Percentiles rank a stretch among this genome's conserved stretches.
These are phyloP conservation scores for Heteromyza rotundicornis DNA, from an alignment of 2,888 invertebrate species.

Conservation along the genomic window DNA sequence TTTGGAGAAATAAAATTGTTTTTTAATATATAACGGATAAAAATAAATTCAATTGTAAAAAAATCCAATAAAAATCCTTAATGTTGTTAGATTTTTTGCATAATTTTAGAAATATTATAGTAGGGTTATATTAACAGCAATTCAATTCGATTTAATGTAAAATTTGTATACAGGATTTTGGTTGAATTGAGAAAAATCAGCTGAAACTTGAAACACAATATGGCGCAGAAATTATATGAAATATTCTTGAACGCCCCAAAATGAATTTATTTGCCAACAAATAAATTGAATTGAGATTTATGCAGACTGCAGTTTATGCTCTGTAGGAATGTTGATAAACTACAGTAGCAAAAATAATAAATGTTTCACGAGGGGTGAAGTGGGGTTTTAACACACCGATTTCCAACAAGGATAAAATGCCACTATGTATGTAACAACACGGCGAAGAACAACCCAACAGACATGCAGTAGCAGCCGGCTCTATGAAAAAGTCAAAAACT, in stretches of 20 bases:
- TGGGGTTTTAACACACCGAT: slow-evolving; percentile 17
- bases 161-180: too few species aligned
- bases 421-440: neutral
- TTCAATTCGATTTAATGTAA: too few species aligned
- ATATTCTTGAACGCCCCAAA: slow-evolving; percentile 57
- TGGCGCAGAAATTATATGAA: too few species aligned
- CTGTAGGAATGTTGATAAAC: neutral
- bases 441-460: neutral
- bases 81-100: too few species aligned
- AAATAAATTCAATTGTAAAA: too few species aligned
- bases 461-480: neutral
- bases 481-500: neutral
- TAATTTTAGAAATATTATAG: too few species aligned
- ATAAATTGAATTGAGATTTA: slow-evolving; percentile 57
- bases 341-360: neutral
- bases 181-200: too few species aligned
- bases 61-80: too few species aligned
- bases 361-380: neutral
- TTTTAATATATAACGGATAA: too few species aligned
- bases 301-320: slow-evolving; percentile 35
- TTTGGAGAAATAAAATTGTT: too few species aligned
- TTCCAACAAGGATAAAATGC: slow-evolving; percentile 15
- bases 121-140: too few species aligned
- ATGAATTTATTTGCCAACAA: slow-evolving; percentile 51
- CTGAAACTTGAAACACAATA: too few species aligned